Evolutionary conservation across 1,140 invertebrate genomes (phyloP), one percentile per base, ranked within the genome.

Genomic region (Elymnias hypermnestra): DNA sequence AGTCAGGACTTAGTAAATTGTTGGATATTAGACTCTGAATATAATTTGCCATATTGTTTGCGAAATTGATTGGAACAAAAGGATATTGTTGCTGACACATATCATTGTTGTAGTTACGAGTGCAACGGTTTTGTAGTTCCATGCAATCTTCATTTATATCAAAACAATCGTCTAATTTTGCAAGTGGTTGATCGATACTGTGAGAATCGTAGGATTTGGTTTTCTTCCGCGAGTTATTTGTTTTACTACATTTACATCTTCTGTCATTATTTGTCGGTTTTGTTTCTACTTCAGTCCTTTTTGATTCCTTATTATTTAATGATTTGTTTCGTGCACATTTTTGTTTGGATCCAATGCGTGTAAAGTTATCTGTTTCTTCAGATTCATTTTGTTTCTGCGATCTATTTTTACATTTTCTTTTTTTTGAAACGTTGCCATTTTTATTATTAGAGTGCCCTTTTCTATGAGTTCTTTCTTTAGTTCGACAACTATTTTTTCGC

Each of bases 91-190:
- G 46, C 10, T 49, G 38, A 41, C 19, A 26, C 3, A 15, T 26
- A 15, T 49, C 21, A 9, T 13, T 22, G 7, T 17, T 41, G 15
- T 41, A 17, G 7, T 46, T 53, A 4, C 60, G 42, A 14, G 46
- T 48, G 17, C 31, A 21, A 3, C 60, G 33, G 9, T 44, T 47
- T 21, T 55, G 55, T 22, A 63, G 43, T 15, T 58, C 10, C 5
- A 14, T 18, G 31, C 60, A 59, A 19, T 56, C 42, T 41, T 63
- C 38, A 5, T 42, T 47, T 23, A 59, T 39, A 45, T 59, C 33
- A 45, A 63, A 59, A 21, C 29, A 19, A n/a, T 51, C 46, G 14
- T 40, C 25, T 3, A 31, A 5, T 38, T 39, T 14, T 31, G 9
- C n/a, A 10, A 12, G 21, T 9, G 12, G 10, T 17, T 21, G 18